Evolutionary conservation across 2,888 invertebrate genomes (phyloP), one percentile per base, ranked within the genome.

Genomic region (Melikaiella ostensackeni): DNA sequence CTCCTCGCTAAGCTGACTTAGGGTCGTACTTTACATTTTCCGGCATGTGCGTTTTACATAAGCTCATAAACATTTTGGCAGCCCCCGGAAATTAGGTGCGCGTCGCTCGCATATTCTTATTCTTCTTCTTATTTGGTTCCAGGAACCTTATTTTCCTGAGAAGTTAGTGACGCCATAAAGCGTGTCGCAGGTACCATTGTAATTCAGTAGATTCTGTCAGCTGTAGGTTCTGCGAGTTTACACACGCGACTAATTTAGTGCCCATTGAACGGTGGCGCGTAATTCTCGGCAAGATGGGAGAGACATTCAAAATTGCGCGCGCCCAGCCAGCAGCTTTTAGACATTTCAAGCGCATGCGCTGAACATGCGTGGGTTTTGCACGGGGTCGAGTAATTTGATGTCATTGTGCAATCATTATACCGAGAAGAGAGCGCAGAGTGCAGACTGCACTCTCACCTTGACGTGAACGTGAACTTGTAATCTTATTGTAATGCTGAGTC

Each of bases 361-460:
- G 30, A 62, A 50, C 30, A 42, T 46, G 61, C 66, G 64, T 73
- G 75, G 73, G 74, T 61, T 62, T 63, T 75, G 75, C 75, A 79
- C 80, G 77, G 77, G 77, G 75, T 73, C 74, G 78, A 74, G 78
- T 80, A 82, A 82, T 82, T 82, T 82, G 82, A 79, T 75, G 77
- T 79, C 82, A 82, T 82, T 80, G 80, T 82, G 75, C 79, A 59
- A 79, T 75, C 77, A 77, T 81, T 80, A 81, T 79, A 80, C 81
- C 78, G 81, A 78, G 78, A 79, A 77, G 80, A 77, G 79, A 76
- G 73, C 64, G 63, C 57, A 75, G 79, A 76, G 73, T 61, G 63
- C 57, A 75, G 61, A 75, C 73, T 66, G 77, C 70, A 70, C 27
- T 70, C 46, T 70, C 70, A 70, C 46, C 70, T 70, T 70, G 50